Evolutionary conservation across 1,140 invertebrate species (phyloP).

Genomic region (Sweltsa coloradensis): DNA sequence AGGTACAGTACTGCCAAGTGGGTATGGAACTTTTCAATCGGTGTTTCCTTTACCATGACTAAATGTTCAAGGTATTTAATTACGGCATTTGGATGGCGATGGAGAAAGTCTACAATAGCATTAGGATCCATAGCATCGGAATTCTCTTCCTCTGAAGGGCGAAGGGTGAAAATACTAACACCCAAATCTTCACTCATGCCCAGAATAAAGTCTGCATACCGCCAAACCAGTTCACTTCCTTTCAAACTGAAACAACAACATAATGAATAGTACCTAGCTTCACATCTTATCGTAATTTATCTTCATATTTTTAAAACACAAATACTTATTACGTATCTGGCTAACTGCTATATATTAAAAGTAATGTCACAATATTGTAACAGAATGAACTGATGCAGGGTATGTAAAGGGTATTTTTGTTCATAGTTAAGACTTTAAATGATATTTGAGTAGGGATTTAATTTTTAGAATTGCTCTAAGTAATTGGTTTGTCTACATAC

Average conservation of each 20-base stretch:
- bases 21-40: conserved; percentile 40
- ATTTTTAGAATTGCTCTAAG: too few species aligned
- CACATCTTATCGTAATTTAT: background rate
- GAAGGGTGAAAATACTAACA: conserved; percentile 33
- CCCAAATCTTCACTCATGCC: conserved; percentile 31
- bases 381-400: too few species aligned
- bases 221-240: conserved; percentile 28
- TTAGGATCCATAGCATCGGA: conserved; percentile 31
- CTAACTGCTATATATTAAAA: background rate
- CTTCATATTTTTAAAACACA: background rate
- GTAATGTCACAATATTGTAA: too few species aligned
- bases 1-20: conserved; percentile 36
- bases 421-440: too few species aligned
- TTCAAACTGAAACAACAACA: conserved; percentile 4
- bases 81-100: conserved; percentile 32
- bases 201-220: conserved; percentile 35
- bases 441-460: too few species aligned
- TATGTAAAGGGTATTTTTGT: too few species aligned
- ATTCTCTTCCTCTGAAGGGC: conserved; percentile 13
- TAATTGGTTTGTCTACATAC: too few species aligned
- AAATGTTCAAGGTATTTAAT: conserved; percentile 35
- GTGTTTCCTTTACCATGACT: conserved; percentile 24
- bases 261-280: background rate
- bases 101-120: conserved; percentile 30
- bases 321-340: background rate